phyloP scores from a whole-genome alignment of 1,140 invertebrate genomes.

The Drosophila varians region DNA sequence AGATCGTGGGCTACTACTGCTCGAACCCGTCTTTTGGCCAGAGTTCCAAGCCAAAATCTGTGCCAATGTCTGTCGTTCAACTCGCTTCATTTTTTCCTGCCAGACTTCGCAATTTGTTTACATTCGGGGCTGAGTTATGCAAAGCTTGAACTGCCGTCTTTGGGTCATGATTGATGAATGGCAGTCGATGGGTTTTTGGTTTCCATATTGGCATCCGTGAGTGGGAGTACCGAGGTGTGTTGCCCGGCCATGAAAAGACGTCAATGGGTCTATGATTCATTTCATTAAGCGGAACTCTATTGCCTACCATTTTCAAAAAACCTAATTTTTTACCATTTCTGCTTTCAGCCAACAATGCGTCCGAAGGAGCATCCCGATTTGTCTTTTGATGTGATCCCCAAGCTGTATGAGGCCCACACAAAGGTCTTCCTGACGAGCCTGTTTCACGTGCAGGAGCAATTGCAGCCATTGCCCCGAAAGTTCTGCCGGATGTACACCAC shows the following conservation, averaged over 20 bases:
- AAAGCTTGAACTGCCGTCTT: constrained; percentile 33
- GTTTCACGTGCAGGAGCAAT: constrained; percentile 31
- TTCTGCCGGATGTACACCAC: constrained; percentile 71
- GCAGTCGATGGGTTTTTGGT: constrained; percentile 13
- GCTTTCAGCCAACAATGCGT: constrained; percentile 34
- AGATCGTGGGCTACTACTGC: constrained; percentile 46
- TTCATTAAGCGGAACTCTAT: not conserved
- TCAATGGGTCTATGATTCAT: constrained; percentile 17
- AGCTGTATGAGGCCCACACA: constrained; percentile 43
- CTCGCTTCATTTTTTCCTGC: constrained; percentile 16
- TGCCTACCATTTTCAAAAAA: too few species aligned
- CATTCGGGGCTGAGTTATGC: constrained; percentile 26
- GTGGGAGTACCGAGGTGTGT: constrained; percentile 37
- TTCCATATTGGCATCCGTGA: constrained; percentile 20
- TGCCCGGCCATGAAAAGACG: constrained; percentile 37
- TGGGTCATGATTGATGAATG: constrained; percentile 42
- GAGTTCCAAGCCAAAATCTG: constrained; percentile 24
- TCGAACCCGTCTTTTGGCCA: constrained; percentile 6
- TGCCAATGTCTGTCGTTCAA: constrained; percentile 70
- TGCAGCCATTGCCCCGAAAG: constrained; percentile 29
- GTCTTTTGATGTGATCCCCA: constrained; percentile 55
- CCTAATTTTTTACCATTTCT: not conserved
- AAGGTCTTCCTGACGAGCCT: constrained; percentile 60
- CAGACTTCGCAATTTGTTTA: constrained; percentile 44
- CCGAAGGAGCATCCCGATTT: constrained; percentile 58